Evolutionary conservation across 2,888 invertebrate genomes (phyloP).

Genomic region (Prenolepis imparis): DNA sequence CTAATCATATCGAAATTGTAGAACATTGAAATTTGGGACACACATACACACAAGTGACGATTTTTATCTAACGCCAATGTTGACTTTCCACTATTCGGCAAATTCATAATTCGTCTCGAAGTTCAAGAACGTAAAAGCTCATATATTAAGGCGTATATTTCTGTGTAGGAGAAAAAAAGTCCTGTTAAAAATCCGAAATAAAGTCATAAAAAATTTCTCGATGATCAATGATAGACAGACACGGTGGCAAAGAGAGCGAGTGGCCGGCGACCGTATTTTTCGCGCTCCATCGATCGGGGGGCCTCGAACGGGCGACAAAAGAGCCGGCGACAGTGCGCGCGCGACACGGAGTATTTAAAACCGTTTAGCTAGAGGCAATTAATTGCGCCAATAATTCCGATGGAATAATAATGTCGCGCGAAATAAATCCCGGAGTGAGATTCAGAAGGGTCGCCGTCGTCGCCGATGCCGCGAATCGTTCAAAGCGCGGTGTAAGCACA

Average conservation of each 20-base stretch:
- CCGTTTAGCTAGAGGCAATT: conserved; percentile 62
- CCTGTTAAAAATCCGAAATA: conserved; percentile 55
- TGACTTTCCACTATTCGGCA: neutral
- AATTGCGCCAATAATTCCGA: conserved; percentile 73
- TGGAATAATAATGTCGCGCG: conserved; percentile 64
- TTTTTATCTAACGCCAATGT: neutral
- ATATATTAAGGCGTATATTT: conserved; percentile 1
- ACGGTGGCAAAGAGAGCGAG: conserved; percentile 14
- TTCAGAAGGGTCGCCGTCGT: conserved; percentile 1
- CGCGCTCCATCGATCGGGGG: conserved; percentile 57
- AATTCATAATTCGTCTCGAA: conserved; percentile 7
- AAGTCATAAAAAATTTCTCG: conserved; percentile 58
- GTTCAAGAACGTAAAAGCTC: neutral
- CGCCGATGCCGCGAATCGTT: neutral
- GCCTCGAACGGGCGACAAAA: conserved; percentile 50
- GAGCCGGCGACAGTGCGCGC: conserved; percentile 52
- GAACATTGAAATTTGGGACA: neutral
- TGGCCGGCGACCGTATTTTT: conserved; percentile 39
- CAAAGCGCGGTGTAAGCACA: conserved; percentile 21
- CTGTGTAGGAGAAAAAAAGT: conserved; percentile 24
- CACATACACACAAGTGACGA: no score
- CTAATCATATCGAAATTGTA: neutral
- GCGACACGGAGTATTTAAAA: conserved; percentile 66
- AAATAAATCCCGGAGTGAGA: conserved; percentile 54
- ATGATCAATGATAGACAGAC: conserved; percentile 35